Evolutionary conservation across 2,888 invertebrate species (phyloP).

Genomic region (Nipponacmea schrenckii): DNA sequence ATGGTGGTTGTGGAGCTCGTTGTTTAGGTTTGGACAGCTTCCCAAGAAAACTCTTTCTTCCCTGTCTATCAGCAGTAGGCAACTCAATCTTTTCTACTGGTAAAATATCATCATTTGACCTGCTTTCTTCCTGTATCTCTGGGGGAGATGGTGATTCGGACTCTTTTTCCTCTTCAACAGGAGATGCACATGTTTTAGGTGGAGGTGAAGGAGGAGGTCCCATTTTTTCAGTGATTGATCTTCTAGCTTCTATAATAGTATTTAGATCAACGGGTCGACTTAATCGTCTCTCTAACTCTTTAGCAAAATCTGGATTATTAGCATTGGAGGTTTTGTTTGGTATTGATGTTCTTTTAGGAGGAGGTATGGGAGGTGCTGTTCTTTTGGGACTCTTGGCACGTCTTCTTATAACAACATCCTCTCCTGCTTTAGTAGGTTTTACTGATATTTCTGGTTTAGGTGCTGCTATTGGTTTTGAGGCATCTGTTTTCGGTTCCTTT

Average conservation of each 20-base stretch:
- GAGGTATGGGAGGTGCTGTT: conserved; percentile 43
- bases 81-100: conserved; percentile 55
- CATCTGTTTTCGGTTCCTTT: not conserved
- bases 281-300: conserved; percentile 51
- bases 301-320: conserved; percentile 43
- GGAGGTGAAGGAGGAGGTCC: conserved; percentile 27
- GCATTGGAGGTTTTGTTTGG: conserved; percentile 32
- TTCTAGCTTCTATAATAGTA: conserved; percentile 24
- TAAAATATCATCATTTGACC: conserved; percentile 4
- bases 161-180: conserved; percentile 22
- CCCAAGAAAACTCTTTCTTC: conserved; percentile 55
- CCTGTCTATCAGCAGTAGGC: conserved; percentile 46
- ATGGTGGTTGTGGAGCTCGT: conserved; percentile 45
- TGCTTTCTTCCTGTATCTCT: conserved; percentile 10
- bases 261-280: conserved; percentile 27
- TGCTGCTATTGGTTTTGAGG: conserved; percentile 7
- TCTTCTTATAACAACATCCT: conserved; percentile 38
- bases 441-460: conserved; percentile 11
- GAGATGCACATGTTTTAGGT: conserved; percentile 29
- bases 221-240: conserved; percentile 36
- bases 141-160: conserved; percentile 1
- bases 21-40: conserved; percentile 50
- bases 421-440: conserved; percentile 20
- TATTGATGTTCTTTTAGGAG: conserved; percentile 32
- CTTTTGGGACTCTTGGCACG: conserved; percentile 57